These are phyloP conservation scores for Pelusios castaneus DNA, from an alignment of 2,113 vertebrate species.

Conservation along the genomic window DNA sequence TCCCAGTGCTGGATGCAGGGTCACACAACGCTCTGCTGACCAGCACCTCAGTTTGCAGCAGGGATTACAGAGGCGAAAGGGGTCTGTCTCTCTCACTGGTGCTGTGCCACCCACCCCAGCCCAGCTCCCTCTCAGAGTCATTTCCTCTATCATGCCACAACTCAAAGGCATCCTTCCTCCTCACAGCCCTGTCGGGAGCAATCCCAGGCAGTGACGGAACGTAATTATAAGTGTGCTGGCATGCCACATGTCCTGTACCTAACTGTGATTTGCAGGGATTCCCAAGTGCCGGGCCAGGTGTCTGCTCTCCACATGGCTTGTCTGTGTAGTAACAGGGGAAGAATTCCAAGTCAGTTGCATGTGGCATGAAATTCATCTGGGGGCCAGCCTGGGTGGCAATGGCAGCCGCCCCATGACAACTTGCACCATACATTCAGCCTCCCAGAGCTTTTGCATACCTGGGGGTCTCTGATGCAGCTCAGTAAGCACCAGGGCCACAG, in stretches of 20 bases:
- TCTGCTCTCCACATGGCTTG: background rate
- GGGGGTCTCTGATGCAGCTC: background rate
- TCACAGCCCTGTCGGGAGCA: background rate
- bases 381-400: too few species aligned
- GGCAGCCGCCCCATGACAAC: background rate
- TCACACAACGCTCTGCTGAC: background rate
- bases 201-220: background rate
- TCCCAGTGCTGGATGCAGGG: background rate
- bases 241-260: background rate
- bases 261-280: background rate
- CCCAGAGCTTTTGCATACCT: background rate
- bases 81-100: too few species aligned
- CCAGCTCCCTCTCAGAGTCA: background rate
- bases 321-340: background rate
- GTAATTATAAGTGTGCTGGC: background rate
- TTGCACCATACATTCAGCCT: background rate
- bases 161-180: background rate
- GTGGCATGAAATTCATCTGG: background rate
- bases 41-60: too few species aligned
- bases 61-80: too few species aligned
- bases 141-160: background rate
- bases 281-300: background rate
- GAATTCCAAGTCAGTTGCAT: background rate
- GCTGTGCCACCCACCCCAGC: background rate
- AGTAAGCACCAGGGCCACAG: background rate